Evolutionary conservation across 2,888 invertebrate species (phyloP).

Genomic region (Coleophora flavipennella): DNA sequence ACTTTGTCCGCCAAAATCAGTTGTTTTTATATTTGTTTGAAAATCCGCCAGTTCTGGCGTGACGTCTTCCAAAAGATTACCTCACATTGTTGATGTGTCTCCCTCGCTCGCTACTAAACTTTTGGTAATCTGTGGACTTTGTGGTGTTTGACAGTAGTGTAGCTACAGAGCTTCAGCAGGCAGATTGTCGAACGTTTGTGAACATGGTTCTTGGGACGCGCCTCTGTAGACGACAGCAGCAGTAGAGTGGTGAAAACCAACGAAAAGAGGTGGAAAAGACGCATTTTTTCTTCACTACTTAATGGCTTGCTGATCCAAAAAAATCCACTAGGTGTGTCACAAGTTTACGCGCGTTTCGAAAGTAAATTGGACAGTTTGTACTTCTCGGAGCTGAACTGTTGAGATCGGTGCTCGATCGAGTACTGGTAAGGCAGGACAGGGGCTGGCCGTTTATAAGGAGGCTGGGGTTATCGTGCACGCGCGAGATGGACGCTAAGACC

Average conservation of each 20-base stretch:
- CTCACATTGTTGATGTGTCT: neutral
- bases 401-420: conserved; percentile 30
- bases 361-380: no score
- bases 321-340: no score
- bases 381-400: neutral
- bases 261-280: conserved; percentile 37
- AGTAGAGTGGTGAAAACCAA: conserved; percentile 30
- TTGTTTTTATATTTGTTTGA: no score
- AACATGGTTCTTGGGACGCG: conserved; percentile 25
- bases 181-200: conserved; percentile 41
- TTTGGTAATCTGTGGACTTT: conserved; percentile 1
- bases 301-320: no score
- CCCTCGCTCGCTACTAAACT: conserved; percentile 12
- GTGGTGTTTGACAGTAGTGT: conserved; percentile 17
- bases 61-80: no score
- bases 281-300: conserved; percentile 36
- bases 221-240: conserved; percentile 24
- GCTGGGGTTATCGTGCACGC: conserved; percentile 60
- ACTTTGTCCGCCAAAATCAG: no score
- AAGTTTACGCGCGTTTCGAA: no score
- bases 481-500: conserved; percentile 58
- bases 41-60: no score
- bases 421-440: conserved; percentile 38
- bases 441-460: conserved; percentile 46
- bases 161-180: conserved; percentile 48